phyloP scores from a whole-genome alignment of 53 echinoderm and acorn worm genomes.

The Paracentrotus lividus region DNA sequence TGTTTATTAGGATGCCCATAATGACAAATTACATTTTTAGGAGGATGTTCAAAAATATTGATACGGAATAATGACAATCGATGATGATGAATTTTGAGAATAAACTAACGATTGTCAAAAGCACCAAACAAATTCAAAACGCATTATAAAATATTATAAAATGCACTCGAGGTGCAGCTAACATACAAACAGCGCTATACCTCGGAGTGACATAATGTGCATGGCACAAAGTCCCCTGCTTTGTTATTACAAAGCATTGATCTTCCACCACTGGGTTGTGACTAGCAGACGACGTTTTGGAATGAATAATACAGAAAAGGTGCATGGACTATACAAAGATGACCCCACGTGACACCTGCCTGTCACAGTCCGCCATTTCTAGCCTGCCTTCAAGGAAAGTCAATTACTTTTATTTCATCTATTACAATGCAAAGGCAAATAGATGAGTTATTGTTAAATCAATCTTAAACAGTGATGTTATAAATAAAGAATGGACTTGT shows the following conservation, averaged over 20 bases:
- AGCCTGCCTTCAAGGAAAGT: slow-evolving; percentile 19
- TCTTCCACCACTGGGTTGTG: not conserved
- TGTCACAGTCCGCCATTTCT: not conserved
- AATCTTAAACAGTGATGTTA: no score
- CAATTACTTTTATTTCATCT: not conserved
- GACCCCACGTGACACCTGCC: slow-evolving; percentile 32
- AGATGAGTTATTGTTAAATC: no score
- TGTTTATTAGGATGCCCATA: no score
- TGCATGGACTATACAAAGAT: slow-evolving; percentile 35
- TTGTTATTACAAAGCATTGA: not conserved
- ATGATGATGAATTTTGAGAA: not conserved
- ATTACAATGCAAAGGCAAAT: no score
- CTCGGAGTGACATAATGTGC: not conserved
- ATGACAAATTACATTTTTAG: no score
- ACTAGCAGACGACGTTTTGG: slow-evolving; percentile 12
- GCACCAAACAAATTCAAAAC: not conserved
- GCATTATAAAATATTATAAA: not conserved
- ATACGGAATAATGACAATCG: not conserved
- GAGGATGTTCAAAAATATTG: no score
- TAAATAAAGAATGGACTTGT: no score
- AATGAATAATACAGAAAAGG: slow-evolving; percentile 16
- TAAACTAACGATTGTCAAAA: no score
- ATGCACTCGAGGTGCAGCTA: not conserved
- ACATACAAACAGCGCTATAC: not conserved
- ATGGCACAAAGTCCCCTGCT: not conserved